Evolutionary conservation across 2,797 vertebrate species (phyloP).

Genomic region (Anolis apletophallus): DNA sequence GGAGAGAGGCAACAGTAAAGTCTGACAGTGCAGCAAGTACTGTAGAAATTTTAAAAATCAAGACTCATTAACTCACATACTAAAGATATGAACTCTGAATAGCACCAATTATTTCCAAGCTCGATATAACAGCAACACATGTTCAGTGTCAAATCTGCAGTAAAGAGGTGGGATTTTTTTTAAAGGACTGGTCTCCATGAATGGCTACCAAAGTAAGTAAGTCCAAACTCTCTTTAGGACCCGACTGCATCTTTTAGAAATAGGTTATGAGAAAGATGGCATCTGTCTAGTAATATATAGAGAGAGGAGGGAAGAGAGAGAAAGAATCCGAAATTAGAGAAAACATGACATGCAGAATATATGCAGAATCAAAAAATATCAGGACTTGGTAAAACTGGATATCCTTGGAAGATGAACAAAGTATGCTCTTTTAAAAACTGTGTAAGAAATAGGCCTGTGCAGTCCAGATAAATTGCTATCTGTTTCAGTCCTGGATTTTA

Average conservation of each 20-base stretch:
- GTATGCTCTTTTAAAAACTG: background rate
- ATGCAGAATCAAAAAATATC: background rate
- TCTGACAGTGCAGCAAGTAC: background rate
- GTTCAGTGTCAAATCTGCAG: conserved; percentile 10
- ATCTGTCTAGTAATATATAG: background rate
- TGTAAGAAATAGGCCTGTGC: background rate
- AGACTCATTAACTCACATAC: conserved; percentile 26
- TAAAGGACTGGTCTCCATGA: background rate
- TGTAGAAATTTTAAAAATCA: conserved; percentile 29
- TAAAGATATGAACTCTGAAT: conserved; percentile 5
- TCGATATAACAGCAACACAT: conserved; percentile 24
- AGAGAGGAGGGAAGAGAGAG: no score
- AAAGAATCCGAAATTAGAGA: background rate
- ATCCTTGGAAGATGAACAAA: background rate
- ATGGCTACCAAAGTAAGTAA: conserved; percentile 8
- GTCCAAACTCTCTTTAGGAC: background rate
- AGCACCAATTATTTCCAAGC: conserved; percentile 1
- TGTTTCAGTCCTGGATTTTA: no score
- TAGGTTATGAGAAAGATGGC: background rate
- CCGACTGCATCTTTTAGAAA: background rate
- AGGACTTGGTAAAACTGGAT: background rate
- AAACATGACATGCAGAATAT: background rate
- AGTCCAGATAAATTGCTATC: no score
- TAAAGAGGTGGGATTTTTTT: no score
- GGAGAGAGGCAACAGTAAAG: background rate